These are phyloP conservation scores for Hanleya hanleyi DNA, from an alignment of 2,888 invertebrate genomes.

Conservation along the genomic window DNA sequence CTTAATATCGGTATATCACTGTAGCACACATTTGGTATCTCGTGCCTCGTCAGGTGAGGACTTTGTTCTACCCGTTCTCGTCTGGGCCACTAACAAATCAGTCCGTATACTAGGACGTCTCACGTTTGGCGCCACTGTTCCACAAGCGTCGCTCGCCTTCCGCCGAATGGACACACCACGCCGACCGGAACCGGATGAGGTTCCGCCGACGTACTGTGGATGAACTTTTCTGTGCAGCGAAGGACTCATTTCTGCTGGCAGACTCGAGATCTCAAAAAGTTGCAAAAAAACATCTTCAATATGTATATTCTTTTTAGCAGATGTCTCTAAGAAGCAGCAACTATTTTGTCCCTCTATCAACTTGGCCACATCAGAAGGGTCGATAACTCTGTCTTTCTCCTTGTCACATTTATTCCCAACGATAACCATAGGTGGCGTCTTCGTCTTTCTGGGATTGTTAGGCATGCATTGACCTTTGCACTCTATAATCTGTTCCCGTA, in stretches of 20 bases:
- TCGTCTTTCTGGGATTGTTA: constrained; percentile 75
- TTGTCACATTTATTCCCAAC: constrained; percentile 91
- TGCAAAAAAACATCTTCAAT: constrained; percentile 90
- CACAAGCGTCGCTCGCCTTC: constrained; percentile 89
- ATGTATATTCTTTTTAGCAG: constrained; percentile 86
- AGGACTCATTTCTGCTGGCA: constrained; percentile 89
- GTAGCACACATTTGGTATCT: constrained; percentile 50
- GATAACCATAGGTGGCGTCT: constrained; percentile 85
- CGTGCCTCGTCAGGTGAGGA: constrained; percentile 25
- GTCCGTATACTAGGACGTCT: constrained; percentile 90
- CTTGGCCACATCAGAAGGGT: constrained; percentile 84
- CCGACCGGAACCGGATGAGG: constrained; percentile 39
- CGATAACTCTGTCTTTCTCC: constrained; percentile 82
- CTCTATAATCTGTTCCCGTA: constrained; percentile 68
- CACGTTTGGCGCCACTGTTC: constrained; percentile 91
- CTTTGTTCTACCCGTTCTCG: constrained; percentile 66
- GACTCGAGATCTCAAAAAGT: constrained; percentile 86
- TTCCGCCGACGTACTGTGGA: constrained; percentile 66
- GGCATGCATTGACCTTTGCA: constrained; percentile 62
- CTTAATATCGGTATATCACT: no score
- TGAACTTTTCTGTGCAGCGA: constrained; percentile 88
- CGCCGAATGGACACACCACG: constrained; percentile 84
- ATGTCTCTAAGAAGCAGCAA: constrained; percentile 87
- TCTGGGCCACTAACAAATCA: constrained; percentile 90
- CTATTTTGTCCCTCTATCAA: constrained; percentile 86